These are phyloP conservation scores for Orthonyx spaldingii DNA, from an alignment of 2,113 vertebrate genomes.

Conservation along the genomic window DNA sequence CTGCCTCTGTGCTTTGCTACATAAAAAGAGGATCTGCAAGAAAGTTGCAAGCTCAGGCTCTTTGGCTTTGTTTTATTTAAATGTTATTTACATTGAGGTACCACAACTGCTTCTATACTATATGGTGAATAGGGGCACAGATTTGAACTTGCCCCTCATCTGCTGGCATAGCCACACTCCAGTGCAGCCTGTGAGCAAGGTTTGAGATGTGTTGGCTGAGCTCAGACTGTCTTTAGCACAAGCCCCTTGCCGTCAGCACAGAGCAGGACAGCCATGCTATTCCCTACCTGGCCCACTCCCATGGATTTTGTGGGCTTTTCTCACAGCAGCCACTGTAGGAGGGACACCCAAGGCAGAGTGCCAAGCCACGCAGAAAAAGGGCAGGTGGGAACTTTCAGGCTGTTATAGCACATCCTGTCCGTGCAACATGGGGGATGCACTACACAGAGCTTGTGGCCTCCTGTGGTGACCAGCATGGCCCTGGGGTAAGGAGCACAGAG, in stretches of 20 bases:
- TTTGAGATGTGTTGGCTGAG: neutral
- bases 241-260: neutral
- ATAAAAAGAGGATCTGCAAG: neutral
- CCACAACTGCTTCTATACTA: neutral
- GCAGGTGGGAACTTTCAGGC: neutral
- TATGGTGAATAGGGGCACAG: neutral
- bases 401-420: neutral
- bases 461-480: rapidly evolving
- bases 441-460: neutral
- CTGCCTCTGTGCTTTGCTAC: neutral
- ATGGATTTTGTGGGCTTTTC: rapidly evolving
- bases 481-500: neutral
- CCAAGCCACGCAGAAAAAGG: neutral
- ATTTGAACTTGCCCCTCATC: neutral
- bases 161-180: rapidly evolving
- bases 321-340: neutral
- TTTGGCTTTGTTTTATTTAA: neutral
- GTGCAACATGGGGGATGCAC: neutral
- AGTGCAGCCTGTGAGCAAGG: neutral
- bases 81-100: neutral
- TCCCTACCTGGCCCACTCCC: neutral
- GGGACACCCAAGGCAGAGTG: neutral
- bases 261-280: neutral
- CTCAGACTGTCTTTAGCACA: neutral
- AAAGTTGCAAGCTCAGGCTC: neutral